Percentiles rank a stretch among this genome's conserved stretches.
These are phyloP conservation scores for Clusia tigrina DNA, from an alignment of 2,888 invertebrate species.

Conservation along the genomic window DNA sequence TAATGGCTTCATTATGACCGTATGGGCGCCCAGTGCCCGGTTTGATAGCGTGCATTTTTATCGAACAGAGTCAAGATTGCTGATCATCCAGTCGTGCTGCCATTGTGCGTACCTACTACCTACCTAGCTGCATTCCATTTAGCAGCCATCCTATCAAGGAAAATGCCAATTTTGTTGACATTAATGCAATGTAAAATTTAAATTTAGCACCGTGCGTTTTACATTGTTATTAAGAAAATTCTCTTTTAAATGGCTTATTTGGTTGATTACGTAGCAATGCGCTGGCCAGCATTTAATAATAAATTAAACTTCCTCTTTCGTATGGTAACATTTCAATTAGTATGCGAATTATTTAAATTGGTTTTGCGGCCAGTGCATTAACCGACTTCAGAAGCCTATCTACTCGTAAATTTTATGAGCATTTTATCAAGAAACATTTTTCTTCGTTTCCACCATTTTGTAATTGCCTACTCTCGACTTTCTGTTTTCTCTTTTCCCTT, in stretches of 20 bases:
- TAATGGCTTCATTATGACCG: constrained; percentile 55
- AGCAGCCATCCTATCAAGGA: constrained; percentile 15
- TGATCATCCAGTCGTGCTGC: neutral
- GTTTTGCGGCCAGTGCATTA: constrained; percentile 39
- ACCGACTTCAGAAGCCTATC: constrained; percentile 24
- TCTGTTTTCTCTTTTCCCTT: no score
- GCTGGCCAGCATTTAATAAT: neutral
- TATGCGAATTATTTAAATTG: neutral
- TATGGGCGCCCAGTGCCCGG: neutral
- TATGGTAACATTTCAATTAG: neutral
- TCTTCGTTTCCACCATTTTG: constrained; percentile 41
- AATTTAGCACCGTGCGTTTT: constrained; percentile 39
- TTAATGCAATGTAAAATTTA: constrained; percentile 41
- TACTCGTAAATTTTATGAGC: neutral
- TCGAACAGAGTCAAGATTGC: neutral
- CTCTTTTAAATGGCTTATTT: constrained; percentile 37
- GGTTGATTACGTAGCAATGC: neutral
- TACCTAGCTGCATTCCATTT: neutral
- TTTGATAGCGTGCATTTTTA: neutral
- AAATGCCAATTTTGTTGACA: constrained; percentile 43
- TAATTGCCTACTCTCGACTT: no score
- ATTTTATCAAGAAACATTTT: neutral
- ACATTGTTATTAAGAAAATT: constrained; percentile 50
- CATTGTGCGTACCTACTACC: neutral
- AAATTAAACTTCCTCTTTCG: neutral